phyloP scores from a whole-genome alignment of 2,888 invertebrate species.

The Beris morrisii region DNA sequence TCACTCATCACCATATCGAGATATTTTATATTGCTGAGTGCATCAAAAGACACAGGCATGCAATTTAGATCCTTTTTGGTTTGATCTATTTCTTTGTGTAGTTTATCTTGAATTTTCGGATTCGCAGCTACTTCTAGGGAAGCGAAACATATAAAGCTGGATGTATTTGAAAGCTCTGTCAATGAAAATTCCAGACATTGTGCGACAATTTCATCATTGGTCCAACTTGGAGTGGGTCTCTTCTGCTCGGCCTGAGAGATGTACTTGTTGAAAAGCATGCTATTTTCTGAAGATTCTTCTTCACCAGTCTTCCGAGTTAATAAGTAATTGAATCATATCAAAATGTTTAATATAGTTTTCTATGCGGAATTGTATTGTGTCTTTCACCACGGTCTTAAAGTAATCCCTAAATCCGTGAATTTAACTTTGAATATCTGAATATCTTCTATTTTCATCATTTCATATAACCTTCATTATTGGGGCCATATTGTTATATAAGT shows the following conservation, averaged over 20 bases:
- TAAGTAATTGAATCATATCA: constrained; percentile 61
- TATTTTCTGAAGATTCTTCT: constrained; percentile 37
- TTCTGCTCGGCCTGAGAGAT: no score
- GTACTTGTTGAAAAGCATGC: no score
- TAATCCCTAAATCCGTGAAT: constrained; percentile 53
- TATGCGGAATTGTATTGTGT: constrained; percentile 57
- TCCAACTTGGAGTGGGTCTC: constrained; percentile 42
- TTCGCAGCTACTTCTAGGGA: constrained; percentile 63
- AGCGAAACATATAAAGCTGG: constrained; percentile 57
- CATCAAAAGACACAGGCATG: constrained; percentile 60
- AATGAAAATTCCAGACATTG: constrained; percentile 62
- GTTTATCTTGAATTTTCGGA: constrained; percentile 61
- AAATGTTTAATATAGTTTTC: constrained; percentile 57
- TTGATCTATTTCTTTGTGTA: constrained; percentile 61
- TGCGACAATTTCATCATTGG: constrained; percentile 61
- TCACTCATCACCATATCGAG: constrained; percentile 62
- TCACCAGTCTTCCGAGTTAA: constrained; percentile 55
- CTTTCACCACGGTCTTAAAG: constrained; percentile 53
- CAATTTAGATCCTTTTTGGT: constrained; percentile 53
- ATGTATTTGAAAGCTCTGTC: constrained; percentile 61
- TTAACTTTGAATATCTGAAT: constrained; percentile 44
- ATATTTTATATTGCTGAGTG: constrained; percentile 62
- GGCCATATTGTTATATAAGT: background rate
- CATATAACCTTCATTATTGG: constrained; percentile 10
- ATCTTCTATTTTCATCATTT: background rate